These are phyloP conservation scores for Mimas tiliae DNA, from an alignment of 2,888 invertebrate genomes.

Conservation along the genomic window DNA sequence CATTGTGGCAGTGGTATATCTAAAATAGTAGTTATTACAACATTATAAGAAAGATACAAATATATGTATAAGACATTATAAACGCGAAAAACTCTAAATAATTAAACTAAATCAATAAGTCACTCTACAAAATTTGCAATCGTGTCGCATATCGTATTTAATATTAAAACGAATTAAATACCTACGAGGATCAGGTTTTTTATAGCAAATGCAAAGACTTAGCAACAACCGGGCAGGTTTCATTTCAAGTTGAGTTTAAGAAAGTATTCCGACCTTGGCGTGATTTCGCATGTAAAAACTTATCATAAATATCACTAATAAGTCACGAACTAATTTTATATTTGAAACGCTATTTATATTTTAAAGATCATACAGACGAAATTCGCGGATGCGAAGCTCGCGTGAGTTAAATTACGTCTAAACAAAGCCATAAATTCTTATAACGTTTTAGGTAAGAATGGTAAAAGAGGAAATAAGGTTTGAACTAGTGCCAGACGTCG, in stretches of 20 bases:
- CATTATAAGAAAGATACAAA: not conserved
- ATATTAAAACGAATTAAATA: not conserved
- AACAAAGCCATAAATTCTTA: not conserved
- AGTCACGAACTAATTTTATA: not conserved
- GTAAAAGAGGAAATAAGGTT: constrained; percentile 94
- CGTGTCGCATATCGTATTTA: not conserved
- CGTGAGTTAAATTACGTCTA: not conserved
- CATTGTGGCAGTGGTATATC: not conserved
- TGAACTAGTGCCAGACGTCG: constrained; percentile 89
- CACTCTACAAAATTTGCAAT: not conserved
- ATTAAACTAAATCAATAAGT: not conserved
- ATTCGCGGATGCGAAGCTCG: not conserved
- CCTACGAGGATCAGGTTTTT: not conserved
- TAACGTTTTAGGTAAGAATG: constrained; percentile 86
- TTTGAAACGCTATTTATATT: not conserved
- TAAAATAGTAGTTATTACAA: not conserved
- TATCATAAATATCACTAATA: constrained; percentile 1
- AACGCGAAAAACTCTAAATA: not conserved
- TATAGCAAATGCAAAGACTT: constrained; percentile 15
- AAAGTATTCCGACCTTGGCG: constrained; percentile 17
- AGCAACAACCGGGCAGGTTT: constrained; percentile 10
- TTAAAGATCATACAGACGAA: not conserved
- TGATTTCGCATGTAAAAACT: constrained; percentile 3
- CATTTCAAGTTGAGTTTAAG: constrained; percentile 18
- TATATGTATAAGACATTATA: not conserved